Evolutionary conservation across 2,797 vertebrate genomes (phyloP).

Genomic region (Parotocinclus haroldoi): DNA sequence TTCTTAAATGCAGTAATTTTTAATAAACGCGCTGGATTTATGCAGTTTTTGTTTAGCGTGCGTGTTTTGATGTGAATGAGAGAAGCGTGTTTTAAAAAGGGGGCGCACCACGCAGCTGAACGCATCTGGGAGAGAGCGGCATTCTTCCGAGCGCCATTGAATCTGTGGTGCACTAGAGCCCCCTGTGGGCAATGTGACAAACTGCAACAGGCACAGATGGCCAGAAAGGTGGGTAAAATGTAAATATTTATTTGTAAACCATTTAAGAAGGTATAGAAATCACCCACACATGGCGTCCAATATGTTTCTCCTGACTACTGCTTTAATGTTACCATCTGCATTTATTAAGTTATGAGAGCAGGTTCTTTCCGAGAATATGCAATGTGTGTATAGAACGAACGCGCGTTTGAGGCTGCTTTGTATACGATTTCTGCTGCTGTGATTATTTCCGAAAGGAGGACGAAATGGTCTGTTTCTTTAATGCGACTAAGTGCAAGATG

Average conservation of each 20-base stretch:
- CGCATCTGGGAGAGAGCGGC: slow-evolving; percentile 31
- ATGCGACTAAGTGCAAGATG: slow-evolving; percentile 37
- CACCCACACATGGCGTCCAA: slow-evolving; percentile 35
- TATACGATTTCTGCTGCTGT: background rate
- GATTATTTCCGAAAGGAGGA: background rate
- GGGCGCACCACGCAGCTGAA: slow-evolving; percentile 52
- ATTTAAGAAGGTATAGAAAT: slow-evolving; percentile 23
- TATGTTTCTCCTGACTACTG: slow-evolving; percentile 35
- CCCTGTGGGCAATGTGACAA: slow-evolving; percentile 78
- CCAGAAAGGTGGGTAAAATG: slow-evolving; percentile 14
- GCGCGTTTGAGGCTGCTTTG: no score
- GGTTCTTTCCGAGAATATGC: background rate
- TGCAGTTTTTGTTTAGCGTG: slow-evolving; percentile 35
- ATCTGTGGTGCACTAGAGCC: slow-evolving; percentile 91
- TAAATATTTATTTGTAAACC: slow-evolving; percentile 29
- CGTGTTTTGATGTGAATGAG: slow-evolving; percentile 35
- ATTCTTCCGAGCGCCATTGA: slow-evolving; percentile 41
- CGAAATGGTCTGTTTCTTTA: slow-evolving; percentile 27
- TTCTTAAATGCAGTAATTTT: slow-evolving; percentile 28
- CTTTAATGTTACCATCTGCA: slow-evolving; percentile 35
- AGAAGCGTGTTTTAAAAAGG: slow-evolving; percentile 49
- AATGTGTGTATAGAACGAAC: no score
- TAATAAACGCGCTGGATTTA: slow-evolving; percentile 15
- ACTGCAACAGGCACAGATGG: slow-evolving; percentile 42
- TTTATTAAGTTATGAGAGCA: slow-evolving; percentile 20